A percentile compares a stretch with the other conserved stretches of the same genome.
Evolutionary conservation across 2,113 vertebrate species (phyloP).

Genomic region (Triplophysa rosa): DNA sequence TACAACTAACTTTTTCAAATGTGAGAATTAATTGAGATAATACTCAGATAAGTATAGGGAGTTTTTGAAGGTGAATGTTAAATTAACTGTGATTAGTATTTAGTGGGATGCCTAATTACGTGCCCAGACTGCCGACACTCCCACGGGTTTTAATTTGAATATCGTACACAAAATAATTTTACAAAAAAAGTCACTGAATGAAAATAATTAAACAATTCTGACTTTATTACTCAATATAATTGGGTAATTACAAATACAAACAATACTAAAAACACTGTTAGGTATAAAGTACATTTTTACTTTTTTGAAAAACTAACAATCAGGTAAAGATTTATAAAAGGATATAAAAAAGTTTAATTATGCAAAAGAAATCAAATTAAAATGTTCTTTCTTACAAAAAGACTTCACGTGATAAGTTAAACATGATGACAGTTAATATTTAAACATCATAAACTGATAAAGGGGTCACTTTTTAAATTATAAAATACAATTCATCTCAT

Average conservation of each 20-base stretch:
- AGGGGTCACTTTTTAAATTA: slow-evolving; percentile 5
- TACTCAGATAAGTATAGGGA: background rate
- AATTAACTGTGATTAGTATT: too few species aligned
- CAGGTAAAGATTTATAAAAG: slow-evolving; percentile 1
- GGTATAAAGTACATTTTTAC: background rate
- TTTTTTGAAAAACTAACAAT: background rate
- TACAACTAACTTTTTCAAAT: background rate
- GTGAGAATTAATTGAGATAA: background rate
- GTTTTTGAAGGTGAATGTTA: background rate
- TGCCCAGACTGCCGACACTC: too few species aligned
- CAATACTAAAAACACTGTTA: background rate
- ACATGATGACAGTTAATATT: background rate
- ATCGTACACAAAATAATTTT: too few species aligned
- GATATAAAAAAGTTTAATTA: background rate
- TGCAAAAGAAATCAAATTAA: background rate
- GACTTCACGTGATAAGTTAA: background rate
- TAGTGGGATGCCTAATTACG: too few species aligned
- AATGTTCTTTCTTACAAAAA: background rate
- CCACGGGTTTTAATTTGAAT: too few species aligned
- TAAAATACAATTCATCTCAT: background rate
- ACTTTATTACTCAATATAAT: background rate
- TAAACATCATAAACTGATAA: background rate
- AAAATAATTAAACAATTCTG: background rate
- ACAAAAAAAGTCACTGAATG: background rate
- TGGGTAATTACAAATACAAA: too few species aligned